These are phyloP conservation scores for Lasiurus borealis DNA, from an alignment of 2,113 vertebrate genomes.

Conservation along the genomic window DNA sequence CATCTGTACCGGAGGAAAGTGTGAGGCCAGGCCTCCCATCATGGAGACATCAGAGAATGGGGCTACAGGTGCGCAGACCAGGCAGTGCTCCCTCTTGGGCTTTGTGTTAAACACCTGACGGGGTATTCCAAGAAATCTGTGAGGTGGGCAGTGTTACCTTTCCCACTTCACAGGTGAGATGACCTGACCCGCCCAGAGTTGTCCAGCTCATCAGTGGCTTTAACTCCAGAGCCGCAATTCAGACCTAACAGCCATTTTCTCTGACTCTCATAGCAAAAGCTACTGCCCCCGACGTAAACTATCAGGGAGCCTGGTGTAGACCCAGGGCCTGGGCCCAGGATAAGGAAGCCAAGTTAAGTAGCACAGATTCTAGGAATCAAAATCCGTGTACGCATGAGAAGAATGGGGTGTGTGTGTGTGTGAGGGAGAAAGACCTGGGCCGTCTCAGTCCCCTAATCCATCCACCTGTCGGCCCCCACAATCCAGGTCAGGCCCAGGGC, in stretches of 20 bases:
- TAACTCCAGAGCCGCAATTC: background rate
- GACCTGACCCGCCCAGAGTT: background rate
- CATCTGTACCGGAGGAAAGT: conserved; percentile 83
- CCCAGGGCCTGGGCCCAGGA: background rate
- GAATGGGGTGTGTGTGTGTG: background rate
- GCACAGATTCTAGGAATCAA: conserved; percentile 1
- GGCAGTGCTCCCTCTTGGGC: fast-evolving
- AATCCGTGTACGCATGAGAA: background rate
- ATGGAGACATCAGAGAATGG: fast-evolving
- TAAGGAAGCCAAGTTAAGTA: background rate
- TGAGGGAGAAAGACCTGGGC: background rate
- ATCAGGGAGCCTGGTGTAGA: background rate
- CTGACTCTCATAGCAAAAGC: background rate
- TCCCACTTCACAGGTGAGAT: background rate
- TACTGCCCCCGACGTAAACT: fast-evolving
- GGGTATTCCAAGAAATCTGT: background rate
- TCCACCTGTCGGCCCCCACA: background rate
- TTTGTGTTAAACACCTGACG: background rate
- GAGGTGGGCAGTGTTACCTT: background rate
- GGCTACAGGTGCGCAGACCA: background rate
- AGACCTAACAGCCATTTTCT: background rate
- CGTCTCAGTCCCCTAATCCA: background rate
- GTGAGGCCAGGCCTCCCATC: background rate
- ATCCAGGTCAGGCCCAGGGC: conserved; percentile 65
- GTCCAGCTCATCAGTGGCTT: background rate